Evolutionary conservation across 2,797 vertebrate species (phyloP), one percentile per base, ranked within the genome.

Genomic region (Sandelia bainsii): DNA sequence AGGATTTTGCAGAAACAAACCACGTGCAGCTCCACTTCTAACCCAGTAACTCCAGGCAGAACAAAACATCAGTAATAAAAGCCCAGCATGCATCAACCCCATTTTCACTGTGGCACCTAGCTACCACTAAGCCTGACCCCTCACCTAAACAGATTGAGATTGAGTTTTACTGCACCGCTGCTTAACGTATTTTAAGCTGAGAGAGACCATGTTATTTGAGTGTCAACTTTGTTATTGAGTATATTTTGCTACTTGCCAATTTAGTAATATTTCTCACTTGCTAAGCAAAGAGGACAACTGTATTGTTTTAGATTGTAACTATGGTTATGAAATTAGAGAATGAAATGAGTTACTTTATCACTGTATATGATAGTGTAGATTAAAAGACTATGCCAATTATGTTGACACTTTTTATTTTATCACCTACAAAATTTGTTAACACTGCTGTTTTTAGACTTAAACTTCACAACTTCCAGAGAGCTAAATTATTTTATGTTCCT

Each of bases 31-130:
- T 8, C 19, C 22, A 46, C 1, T 23, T 53, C 8, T 34, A 25
- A 75, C 59, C 17, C 19, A 23, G 50, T 29, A 19, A 53, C 58
- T 34, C 20, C 6, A 45, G 8, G 48, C 70, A 72, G 22, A 72
- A 14, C 1, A 80, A 68, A 49, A 51, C 8, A 88, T 1, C 3
- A 87, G 19, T 5, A 89, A 48, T 6, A 89, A 48, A 54, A 91
- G 1, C 0, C 69, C 54, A 54, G n/a, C 51, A 1, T 42, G 23
- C 16, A 54, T 45, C 1, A 76, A 6, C 48, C 34, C 62, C 91
- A 93, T 93, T 56, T 74, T 84, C 20, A n/a, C 22, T 22, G 29
- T 16, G 32, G 50, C 50, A 39, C 46, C 44, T 72, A 14, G 1
- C 27, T 19, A 16, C 3, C 16, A 37, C 60, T 58, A n/a, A 14